Evolutionary conservation across 2,113 vertebrate species (phyloP).

Genomic region (Callipepla squamata): DNA sequence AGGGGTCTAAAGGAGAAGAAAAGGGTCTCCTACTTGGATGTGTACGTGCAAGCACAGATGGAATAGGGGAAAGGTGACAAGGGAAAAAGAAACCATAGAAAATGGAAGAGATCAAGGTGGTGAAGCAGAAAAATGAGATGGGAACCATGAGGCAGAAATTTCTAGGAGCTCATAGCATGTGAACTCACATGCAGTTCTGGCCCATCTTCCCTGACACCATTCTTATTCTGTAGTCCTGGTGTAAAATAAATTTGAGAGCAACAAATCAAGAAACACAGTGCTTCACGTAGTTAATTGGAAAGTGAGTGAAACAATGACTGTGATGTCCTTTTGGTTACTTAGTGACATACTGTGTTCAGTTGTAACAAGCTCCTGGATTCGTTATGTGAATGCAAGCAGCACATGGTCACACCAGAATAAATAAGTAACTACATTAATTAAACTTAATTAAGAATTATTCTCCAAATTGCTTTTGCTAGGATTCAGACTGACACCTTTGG

Average conservation of each 20-base stretch:
- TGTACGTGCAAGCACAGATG: background rate
- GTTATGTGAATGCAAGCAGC: background rate
- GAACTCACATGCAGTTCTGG: background rate
- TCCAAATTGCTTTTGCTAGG: background rate
- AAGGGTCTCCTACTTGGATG: background rate
- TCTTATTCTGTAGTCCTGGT: background rate
- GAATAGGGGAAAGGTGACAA: background rate
- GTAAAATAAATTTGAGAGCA: background rate
- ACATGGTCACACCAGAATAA: background rate
- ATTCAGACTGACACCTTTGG: background rate
- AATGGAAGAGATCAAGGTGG: background rate
- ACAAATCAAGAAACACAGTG: background rate
- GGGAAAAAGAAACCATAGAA: background rate
- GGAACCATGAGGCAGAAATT: background rate
- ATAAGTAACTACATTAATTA: background rate
- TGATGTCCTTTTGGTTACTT: background rate
- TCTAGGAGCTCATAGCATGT: rapidly evolving
- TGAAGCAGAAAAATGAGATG: background rate
- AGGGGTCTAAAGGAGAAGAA: background rate
- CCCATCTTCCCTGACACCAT: background rate
- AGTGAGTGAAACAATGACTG: background rate
- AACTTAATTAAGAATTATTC: background rate
- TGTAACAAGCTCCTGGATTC: background rate
- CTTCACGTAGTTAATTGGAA: background rate
- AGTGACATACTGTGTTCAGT: background rate